These are phyloP conservation scores for Rana temporaria DNA, from an alignment of 2,113 vertebrate species.

Conservation along the genomic window DNA sequence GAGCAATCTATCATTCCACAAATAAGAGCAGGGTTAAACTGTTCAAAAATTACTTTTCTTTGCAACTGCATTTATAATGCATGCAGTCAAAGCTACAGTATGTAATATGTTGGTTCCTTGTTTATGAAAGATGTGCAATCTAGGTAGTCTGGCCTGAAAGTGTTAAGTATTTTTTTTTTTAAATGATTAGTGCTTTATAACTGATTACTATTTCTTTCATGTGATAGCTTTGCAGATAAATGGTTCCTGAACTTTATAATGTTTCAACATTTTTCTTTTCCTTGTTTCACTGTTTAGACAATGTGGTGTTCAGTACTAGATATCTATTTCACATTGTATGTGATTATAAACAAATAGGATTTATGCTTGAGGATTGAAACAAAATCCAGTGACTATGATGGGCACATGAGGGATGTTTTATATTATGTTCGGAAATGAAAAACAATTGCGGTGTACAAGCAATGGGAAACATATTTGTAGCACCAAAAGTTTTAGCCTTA, in stretches of 20 bases:
- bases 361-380: conserved; percentile 61
- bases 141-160: too few relatives aligned
- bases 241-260: too few relatives aligned
- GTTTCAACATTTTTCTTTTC: too few relatives aligned
- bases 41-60: neutral
- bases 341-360: conserved; percentile 39
- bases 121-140: too few relatives aligned
- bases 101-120: neutral
- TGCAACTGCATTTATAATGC: neutral
- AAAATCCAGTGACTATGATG: conserved; percentile 61
- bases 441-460: conserved; percentile 63
- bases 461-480: conserved; percentile 68
- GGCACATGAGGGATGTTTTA: conserved; percentile 64
- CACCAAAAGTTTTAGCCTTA: conserved; percentile 62
- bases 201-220: too few relatives aligned
- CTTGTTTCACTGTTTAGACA: neutral
- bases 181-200: too few relatives aligned
- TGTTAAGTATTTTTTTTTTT: too few relatives aligned
- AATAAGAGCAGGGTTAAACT: neutral
- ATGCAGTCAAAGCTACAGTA: neutral
- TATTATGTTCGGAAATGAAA: conserved; percentile 66
- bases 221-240: too few relatives aligned
- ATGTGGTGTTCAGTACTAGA: conserved; percentile 35
- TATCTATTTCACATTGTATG: conserved; percentile 60
- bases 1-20: conserved; percentile 25